phyloP scores from a whole-genome alignment of 1,140 invertebrate genomes.

The Penaeus japonicus region DNA sequence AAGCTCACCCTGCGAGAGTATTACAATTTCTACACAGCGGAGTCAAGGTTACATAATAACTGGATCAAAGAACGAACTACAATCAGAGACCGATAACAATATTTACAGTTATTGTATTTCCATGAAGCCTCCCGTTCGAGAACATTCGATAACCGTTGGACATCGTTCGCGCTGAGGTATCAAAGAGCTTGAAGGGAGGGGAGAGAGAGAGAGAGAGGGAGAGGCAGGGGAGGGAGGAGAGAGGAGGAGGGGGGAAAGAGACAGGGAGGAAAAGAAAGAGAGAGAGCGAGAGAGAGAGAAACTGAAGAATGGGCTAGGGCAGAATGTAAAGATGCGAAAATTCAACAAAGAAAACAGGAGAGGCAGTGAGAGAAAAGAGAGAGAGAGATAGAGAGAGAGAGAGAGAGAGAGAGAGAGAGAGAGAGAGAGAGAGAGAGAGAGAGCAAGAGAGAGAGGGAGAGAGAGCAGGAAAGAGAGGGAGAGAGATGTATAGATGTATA shows the following conservation, averaged over 20 bases:
- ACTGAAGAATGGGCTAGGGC: no score
- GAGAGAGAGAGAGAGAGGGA: conserved; percentile 34
- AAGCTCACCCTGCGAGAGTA: conserved; percentile 20
- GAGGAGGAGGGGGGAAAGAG: conserved; percentile 9
- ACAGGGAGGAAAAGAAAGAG: neutral
- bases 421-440: no score
- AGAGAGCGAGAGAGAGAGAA: neutral
- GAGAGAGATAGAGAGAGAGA: no score
- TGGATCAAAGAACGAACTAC: conserved; percentile 16
- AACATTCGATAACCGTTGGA: neutral
- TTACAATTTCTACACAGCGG: conserved; percentile 44
- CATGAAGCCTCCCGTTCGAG: conserved; percentile 28
- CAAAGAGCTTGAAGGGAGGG: neutral
- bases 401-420: no score
- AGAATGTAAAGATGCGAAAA: no score
- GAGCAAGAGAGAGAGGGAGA: no score
- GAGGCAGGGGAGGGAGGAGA: conserved; percentile 29
- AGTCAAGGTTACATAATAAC: conserved; percentile 50
- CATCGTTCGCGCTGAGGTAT: conserved; percentile 20
- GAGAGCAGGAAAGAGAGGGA: no score
- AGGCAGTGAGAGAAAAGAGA: no score
- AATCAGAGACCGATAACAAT: conserved; percentile 45
- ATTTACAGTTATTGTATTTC: conserved; percentile 53
- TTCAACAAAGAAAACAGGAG: no score
- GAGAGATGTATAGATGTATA: no score